Evolutionary conservation across 1,140 invertebrate species (phyloP).

Genomic region (Phymastichus coffea): DNA sequence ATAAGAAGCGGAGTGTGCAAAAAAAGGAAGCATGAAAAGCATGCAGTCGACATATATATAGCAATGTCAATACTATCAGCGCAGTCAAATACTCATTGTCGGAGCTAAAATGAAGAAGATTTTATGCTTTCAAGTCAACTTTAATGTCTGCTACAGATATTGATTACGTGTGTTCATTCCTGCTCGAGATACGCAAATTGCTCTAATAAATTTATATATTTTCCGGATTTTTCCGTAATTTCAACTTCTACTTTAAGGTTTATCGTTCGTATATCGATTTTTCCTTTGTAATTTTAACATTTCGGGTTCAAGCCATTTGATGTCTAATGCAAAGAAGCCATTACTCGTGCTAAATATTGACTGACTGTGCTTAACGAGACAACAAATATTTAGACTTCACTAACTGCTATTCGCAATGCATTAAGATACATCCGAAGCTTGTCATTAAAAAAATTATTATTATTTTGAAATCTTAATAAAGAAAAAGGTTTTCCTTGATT

Average conservation of each 20-base stretch:
- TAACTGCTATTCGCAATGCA: no score
- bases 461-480: no score
- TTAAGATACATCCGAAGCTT: no score
- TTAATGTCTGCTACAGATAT: constrained; percentile 1
- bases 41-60: no score
- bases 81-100: constrained; percentile 5
- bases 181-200: not conserved
- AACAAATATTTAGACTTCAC: constrained; percentile 18
- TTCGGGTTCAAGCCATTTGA: no score
- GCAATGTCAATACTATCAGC: constrained; percentile 20
- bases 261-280: no score
- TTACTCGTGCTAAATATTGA: constrained; percentile 3
- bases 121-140: not conserved
- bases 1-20: not conserved
- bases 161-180: not conserved
- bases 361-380: constrained; percentile 2
- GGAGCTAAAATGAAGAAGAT: not conserved
- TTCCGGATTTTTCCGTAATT: no score
- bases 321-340: not conserved
- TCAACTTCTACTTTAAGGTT: no score
- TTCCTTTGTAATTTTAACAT: no score
- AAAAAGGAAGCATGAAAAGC: no score
- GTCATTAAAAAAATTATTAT: no score
- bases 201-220: not conserved
- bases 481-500: no score